Percentiles rank a stretch among this genome's conserved stretches.
phyloP scores from a whole-genome alignment of 2,888 invertebrate species.

The Strigamia transsilvanica region DNA sequence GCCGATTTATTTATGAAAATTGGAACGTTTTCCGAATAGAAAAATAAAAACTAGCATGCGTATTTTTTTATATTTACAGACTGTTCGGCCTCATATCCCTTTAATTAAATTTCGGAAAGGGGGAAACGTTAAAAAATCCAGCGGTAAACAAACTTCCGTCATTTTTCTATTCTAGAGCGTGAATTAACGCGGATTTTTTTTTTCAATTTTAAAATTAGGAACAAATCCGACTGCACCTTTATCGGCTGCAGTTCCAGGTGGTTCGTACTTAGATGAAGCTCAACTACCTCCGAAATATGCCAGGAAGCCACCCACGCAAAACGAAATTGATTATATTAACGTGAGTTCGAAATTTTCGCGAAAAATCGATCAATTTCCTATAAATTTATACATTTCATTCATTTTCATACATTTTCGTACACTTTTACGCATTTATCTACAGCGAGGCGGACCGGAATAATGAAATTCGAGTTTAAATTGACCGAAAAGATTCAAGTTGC shows the following conservation, averaged over 20 bases:
- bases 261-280: neutral
- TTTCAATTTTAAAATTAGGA: neutral
- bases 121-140: conserved; percentile 12
- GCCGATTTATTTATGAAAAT: neutral
- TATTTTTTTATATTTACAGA: neutral
- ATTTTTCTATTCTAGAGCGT: neutral
- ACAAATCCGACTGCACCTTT: neutral
- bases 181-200: neutral
- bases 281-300: conserved; percentile 30
- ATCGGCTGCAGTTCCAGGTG: conserved; percentile 1
- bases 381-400: neutral
- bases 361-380: too few species aligned
- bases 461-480: conserved; percentile 1
- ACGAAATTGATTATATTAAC: conserved; percentile 36
- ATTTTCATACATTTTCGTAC: too few species aligned
- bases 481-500: conserved; percentile 64
- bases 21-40: neutral
- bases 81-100: conserved; percentile 35
- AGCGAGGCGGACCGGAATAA: conserved; percentile 47
- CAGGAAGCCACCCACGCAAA: conserved; percentile 15
- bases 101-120: conserved; percentile 49
- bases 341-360: neutral
- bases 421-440: too few species aligned
- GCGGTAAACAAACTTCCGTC: neutral
- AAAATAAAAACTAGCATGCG: neutral